Conservation (phyloP, 1,140 invertebrate species). For the Paracyclopina nana region DNA sequence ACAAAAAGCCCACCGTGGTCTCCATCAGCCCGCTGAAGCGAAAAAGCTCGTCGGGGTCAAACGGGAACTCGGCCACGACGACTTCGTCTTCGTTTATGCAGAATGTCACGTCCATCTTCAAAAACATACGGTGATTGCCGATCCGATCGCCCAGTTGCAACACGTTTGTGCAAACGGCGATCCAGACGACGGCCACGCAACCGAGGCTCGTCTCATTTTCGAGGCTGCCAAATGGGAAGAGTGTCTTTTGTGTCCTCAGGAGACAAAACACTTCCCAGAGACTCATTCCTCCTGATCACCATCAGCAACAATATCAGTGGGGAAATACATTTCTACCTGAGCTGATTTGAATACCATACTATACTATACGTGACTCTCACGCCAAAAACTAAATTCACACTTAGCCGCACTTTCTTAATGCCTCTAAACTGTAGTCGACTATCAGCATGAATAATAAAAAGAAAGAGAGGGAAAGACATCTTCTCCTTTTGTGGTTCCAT, state of each 20-base stretch:
- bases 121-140: conserved; percentile 8
- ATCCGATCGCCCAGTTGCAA: not conserved
- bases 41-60: not conserved
- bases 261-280: not conserved
- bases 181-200: not conserved
- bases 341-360: too few species aligned
- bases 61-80: not conserved
- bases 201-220: too few species aligned
- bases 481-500: too few species aligned
- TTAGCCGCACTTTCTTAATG: too few species aligned
- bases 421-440: too few species aligned
- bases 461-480: too few species aligned
- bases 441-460: too few species aligned
- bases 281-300: not conserved
- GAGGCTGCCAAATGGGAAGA: not conserved
- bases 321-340: too few species aligned
- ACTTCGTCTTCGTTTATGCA: conserved; percentile 3
- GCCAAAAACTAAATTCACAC: too few species aligned
- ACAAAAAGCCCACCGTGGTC: too few species aligned
- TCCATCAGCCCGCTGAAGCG: not conserved
- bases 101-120: conserved; percentile 2
- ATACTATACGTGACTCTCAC: too few species aligned
- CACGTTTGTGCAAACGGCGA: not conserved
- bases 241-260: not conserved
- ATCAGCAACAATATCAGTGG: not conserved